phyloP scores from a whole-genome alignment of 2,888 invertebrate species.

The Leistus spinibarbis region DNA sequence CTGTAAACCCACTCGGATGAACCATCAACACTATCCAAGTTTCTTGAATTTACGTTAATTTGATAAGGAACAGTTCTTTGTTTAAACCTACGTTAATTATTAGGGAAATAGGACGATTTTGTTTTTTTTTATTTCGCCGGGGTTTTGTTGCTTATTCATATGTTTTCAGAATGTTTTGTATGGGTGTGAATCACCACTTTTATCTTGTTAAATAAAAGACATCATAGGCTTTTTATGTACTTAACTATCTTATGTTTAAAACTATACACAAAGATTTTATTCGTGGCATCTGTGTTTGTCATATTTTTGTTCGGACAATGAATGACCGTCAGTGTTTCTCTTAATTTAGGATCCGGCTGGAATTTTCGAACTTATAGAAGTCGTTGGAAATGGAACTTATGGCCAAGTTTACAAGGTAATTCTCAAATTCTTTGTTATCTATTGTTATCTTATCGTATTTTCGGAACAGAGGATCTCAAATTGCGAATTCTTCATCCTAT shows the following conservation, averaged over 20 bases:
- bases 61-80: not conserved
- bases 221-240: not conserved
- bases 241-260: not conserved
- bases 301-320: not conserved
- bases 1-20: not conserved
- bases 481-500: no score
- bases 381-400: slow-evolving; percentile 99
- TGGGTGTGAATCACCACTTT: slow-evolving; percentile 38
- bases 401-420: slow-evolving; percentile 99
- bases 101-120: not conserved
- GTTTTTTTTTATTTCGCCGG: not conserved
- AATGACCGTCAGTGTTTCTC: slow-evolving; percentile 41
- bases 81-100: not conserved
- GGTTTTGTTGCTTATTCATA: not conserved
- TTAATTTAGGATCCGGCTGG: slow-evolving; percentile 96
- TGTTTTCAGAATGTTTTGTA: slow-evolving; percentile 15
- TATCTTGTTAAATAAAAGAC: not conserved
- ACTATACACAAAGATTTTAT: not conserved
- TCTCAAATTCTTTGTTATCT: slow-evolving; percentile 18
- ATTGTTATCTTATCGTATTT: slow-evolving; percentile 36
- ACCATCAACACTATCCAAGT: not conserved
- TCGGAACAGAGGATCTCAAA: no score
- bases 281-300: not conserved
- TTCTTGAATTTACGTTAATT: not conserved
- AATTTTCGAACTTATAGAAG: slow-evolving; percentile 99